Evolutionary conservation across 2,797 vertebrate genomes (phyloP), one percentile per base, ranked within the genome.

Genomic region (Melanotaenia nigrans): DNA sequence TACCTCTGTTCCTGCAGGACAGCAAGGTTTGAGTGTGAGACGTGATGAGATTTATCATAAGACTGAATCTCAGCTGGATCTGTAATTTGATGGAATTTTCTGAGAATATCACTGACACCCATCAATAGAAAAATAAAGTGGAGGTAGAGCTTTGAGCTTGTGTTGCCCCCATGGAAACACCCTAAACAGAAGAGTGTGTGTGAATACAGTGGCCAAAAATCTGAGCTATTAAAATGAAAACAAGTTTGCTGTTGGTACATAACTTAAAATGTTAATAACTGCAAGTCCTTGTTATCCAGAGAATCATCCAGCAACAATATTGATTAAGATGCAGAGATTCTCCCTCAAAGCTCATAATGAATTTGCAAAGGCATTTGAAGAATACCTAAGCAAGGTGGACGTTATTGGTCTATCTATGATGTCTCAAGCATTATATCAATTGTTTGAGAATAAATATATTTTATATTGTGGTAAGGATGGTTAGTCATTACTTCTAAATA

Each of bases 81-180:
- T 78, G 36, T 13, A 69, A 40, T 53, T 65, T 65, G 30, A 69
- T 68, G 38, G 47, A 73, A 71, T 69, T 61, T 75, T 1, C 61
- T 56, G 30, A 64, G 38, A 58, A 36, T 20, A 57, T 47, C 69
- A 13, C 2, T 1, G 0, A 69, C 6, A 53, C 22, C 1, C 42
- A 65, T 22, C 30, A 16, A 3, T 2, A 25, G 11, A 20, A 32
- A n/a, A 6, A 61, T 61, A 3, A 24, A 73, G 5, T 8, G 14
- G 36, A 56, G 36, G 38, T 36, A 14, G 36, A 55, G 36, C 13
- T 73, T 54, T 73, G 33, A 68, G 45, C 61, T 60, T 35, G 0
- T 10, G 56, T 24, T 70, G 49, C 66, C 47, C 9, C 54, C 49
- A 57, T 67, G 56, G 35, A 62, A 36, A 73, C 74, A 49, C 32